These are phyloP conservation scores for Numenius arquata DNA, from an alignment of 2,113 vertebrate genomes.

Conservation along the genomic window DNA sequence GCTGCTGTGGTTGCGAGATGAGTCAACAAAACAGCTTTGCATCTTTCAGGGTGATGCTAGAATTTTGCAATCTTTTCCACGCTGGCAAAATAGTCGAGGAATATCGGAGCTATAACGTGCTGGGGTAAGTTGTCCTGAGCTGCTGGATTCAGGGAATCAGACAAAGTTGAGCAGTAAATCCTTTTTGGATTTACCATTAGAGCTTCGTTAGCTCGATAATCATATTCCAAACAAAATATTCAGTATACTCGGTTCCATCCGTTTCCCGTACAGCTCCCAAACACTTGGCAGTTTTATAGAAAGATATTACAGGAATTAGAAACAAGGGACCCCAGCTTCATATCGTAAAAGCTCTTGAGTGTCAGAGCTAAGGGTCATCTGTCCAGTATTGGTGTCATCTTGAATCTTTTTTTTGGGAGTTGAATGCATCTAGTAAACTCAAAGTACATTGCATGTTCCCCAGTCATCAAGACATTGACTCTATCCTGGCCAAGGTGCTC, in stretches of 20 bases:
- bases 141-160: neutral
- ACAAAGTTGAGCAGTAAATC: neutral
- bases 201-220: neutral
- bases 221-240: neutral
- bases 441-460: neutral
- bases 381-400: neutral
- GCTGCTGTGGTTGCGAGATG: neutral
- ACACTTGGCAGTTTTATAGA: neutral
- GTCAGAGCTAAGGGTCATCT: neutral
- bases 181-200: neutral
- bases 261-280: neutral
- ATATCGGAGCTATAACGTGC: neutral
- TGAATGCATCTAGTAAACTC: neutral
- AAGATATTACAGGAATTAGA: neutral
- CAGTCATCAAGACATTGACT: neutral
- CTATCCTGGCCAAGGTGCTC: neutral
- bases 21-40: constrained; percentile 15
- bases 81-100: neutral
- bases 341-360: neutral
- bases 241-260: neutral
- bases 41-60: neutral
- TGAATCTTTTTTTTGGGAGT: neutral
- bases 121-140: neutral
- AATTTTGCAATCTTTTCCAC: neutral
- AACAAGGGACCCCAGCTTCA: neutral